Conservation (phyloP, 2,888 invertebrate species). For the Latrodectus hesperus region DNA sequence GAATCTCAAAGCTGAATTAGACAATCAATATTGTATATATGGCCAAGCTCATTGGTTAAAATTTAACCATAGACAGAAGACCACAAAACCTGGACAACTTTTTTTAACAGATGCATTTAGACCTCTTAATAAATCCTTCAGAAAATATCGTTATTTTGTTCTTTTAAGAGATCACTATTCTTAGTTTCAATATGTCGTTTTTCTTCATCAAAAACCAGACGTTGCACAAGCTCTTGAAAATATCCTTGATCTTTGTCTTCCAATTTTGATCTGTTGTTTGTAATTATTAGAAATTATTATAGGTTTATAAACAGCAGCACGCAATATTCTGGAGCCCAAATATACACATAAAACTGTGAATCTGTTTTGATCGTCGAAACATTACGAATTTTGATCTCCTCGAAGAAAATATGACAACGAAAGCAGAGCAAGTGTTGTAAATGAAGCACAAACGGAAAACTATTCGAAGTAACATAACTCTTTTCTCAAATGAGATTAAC, state of each 20-base stretch:
- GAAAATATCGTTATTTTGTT: conserved; percentile 58
- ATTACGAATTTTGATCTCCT: too few relatives aligned
- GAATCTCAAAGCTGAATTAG: conserved; percentile 10
- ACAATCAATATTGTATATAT: conserved; percentile 24
- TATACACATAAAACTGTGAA: too few relatives aligned
- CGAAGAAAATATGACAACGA: too few relatives aligned
- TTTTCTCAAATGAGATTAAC: background rate
- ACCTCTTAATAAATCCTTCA: conserved; percentile 27
- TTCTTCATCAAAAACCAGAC: conserved; percentile 22
- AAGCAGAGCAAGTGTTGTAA: background rate
- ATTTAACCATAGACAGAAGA: conserved; percentile 28
- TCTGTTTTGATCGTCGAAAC: too few relatives aligned
- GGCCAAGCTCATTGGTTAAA: conserved; percentile 22
- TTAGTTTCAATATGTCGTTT: conserved; percentile 44
- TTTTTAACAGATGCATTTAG: conserved; percentile 64
- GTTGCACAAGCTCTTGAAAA: background rate
- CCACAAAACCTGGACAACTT: background rate
- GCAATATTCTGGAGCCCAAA: too few relatives aligned
- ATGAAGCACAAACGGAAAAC: background rate
- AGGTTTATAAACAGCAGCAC: too few relatives aligned
- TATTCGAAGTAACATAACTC: background rate
- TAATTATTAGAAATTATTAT: too few relatives aligned
- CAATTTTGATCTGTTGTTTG: too few relatives aligned
- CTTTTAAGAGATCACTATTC: conserved; percentile 61
- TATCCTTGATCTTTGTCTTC: background rate